These are phyloP conservation scores for Rhadinocentrus ornatus DNA, from an alignment of 2,797 vertebrate species.

Conservation along the genomic window DNA sequence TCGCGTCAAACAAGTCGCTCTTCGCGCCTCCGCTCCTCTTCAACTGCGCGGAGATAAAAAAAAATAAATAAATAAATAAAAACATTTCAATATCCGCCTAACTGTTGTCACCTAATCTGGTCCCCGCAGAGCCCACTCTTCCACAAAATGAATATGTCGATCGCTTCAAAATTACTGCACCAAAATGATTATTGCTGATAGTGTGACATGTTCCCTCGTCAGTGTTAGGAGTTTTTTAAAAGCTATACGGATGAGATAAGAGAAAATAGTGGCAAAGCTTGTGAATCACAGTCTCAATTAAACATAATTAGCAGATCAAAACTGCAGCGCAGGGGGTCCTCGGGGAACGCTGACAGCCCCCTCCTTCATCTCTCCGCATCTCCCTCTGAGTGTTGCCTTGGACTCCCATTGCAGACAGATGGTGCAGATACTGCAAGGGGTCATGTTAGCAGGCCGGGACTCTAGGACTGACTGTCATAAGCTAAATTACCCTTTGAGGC, in stretches of 20 bases:
- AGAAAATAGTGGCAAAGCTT: slow-evolving; percentile 32
- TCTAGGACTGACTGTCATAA: slow-evolving; percentile 52
- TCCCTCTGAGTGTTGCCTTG: slow-evolving; percentile 61
- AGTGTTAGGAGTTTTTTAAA: slow-evolving; percentile 47
- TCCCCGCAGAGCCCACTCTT: slow-evolving; percentile 8
- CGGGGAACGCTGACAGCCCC: slow-evolving; percentile 48
- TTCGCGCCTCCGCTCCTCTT: slow-evolving; percentile 51
- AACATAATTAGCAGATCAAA: slow-evolving; percentile 75
- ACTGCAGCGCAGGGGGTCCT: slow-evolving; percentile 64
- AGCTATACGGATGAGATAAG: slow-evolving; percentile 52
- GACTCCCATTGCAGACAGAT: slow-evolving; percentile 75
- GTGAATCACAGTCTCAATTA: slow-evolving; percentile 73
- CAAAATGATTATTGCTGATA: slow-evolving; percentile 38
- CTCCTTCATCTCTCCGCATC: slow-evolving; percentile 13
- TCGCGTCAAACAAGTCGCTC: slow-evolving; percentile 61
- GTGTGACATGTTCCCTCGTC: slow-evolving; percentile 48
- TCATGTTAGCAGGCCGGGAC: slow-evolving; percentile 60
- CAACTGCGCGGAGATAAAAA: slow-evolving; percentile 49
- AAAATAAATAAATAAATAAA: slow-evolving; percentile 46
- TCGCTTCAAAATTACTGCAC: slow-evolving; percentile 33
- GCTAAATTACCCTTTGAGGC: slow-evolving; percentile 39
- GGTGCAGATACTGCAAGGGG: slow-evolving; percentile 68
- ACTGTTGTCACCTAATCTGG: slow-evolving; percentile 29
- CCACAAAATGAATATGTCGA: slow-evolving; percentile 34
- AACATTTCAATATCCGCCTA: slow-evolving; percentile 57